These are phyloP conservation scores for Pimephales promelas DNA, from an alignment of 2,113 vertebrate genomes.

Conservation along the genomic window DNA sequence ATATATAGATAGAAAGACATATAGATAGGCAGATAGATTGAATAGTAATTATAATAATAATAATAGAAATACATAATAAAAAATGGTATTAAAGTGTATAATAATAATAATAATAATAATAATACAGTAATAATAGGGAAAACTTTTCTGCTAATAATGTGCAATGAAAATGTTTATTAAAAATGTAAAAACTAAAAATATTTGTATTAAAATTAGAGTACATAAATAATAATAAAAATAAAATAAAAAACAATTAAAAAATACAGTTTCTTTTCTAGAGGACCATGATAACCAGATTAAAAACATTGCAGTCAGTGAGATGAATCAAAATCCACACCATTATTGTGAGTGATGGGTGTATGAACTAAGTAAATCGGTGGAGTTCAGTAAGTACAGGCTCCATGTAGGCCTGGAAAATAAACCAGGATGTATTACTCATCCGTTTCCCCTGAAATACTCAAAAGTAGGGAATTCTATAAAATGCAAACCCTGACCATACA, in stretches of 20 bases:
- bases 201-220: neutral
- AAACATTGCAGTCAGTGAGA: neutral
- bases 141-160: too few relatives aligned
- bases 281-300: neutral
- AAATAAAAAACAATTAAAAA: neutral
- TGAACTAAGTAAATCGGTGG: too few relatives aligned
- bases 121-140: too few relatives aligned
- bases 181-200: too few relatives aligned
- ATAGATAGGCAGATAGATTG: too few relatives aligned
- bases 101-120: too few relatives aligned
- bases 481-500: neutral
- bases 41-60: too few relatives aligned
- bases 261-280: neutral
- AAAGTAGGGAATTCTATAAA: neutral
- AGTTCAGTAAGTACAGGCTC: neutral
- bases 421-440: neutral
- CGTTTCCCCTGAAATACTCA: neutral
- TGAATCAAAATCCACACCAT: neutral
- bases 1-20: too few relatives aligned
- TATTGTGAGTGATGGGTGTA: too few relatives aligned
- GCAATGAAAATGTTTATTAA: too few relatives aligned
- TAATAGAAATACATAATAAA: too few relatives aligned
- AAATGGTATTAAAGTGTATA: too few relatives aligned
- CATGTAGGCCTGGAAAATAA: conserved; percentile 2
- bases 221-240: neutral